phyloP scores from a whole-genome alignment of 2,888 invertebrate species.

The Melangyna quadrimaculata region DNA sequence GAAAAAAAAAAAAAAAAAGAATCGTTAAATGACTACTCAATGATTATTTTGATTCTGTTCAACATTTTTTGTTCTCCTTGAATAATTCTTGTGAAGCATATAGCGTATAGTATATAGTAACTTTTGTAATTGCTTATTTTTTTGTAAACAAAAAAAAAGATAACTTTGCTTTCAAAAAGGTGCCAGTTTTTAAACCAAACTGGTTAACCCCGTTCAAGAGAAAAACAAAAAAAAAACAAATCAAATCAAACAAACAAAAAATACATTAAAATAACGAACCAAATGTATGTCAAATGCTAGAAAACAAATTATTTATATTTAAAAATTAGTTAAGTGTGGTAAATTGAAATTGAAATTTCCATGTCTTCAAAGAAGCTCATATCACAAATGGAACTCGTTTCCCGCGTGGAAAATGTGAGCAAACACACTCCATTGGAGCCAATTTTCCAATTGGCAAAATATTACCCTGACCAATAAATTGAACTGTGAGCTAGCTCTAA shows the following conservation, averaged over 20 bases:
- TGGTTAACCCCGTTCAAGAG: constrained; percentile 9
- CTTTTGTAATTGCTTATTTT: not conserved
- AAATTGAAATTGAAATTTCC: constrained; percentile 61
- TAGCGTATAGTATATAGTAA: not conserved
- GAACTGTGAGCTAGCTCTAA: not conserved
- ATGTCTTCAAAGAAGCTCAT: not conserved
- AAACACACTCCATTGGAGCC: constrained; percentile 36
- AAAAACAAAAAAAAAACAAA: not conserved
- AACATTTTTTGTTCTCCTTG: not conserved
- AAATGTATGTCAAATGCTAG: constrained; percentile 46
- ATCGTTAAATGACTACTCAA: not conserved
- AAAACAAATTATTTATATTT: constrained; percentile 52
- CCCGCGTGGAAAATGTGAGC: not conserved
- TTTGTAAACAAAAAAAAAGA: not conserved
- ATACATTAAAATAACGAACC: not conserved
- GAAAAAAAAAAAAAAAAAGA: not conserved
- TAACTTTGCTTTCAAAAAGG: not conserved
- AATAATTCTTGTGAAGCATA: not conserved
- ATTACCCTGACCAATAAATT: constrained; percentile 51
- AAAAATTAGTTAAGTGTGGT: constrained; percentile 64
- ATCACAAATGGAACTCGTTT: constrained; percentile 23
- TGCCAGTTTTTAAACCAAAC: constrained; percentile 13
- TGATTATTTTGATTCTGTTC: not conserved
- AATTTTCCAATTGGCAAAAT: constrained; percentile 57
- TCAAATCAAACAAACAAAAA: not conserved